Evolutionary conservation across 2,113 vertebrate genomes (phyloP), one percentile per base, ranked within the genome.

Genomic region (Australoheros scitulus): DNA sequence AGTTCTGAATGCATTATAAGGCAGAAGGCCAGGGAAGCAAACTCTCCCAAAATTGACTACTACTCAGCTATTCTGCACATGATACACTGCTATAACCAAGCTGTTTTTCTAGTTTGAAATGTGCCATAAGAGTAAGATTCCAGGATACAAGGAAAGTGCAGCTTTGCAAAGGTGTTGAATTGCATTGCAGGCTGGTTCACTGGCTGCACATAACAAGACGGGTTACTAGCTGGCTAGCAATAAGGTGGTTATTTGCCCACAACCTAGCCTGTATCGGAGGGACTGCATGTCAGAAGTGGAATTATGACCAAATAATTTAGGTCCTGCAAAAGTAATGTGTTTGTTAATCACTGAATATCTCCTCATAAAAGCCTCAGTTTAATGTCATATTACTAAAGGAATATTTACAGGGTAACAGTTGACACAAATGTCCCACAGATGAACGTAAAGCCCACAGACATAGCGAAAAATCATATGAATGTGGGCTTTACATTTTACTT

Each of bases 121-220:
- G 59, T 65, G 76, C 63, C 61, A 80, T 65, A 75, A 79, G 57
- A 74, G 41, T 79, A 32, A 80, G 41, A 70, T 22, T 77, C 64
- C 79, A 58, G 63, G 11, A 8, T 57, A n/a, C 61, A 58, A 60
- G 43, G 43, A 81, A 81, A 87, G 32, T 80, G 34, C 80, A 87
- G 81, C 26, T 5, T 63, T 88, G 77, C 80, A 90, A 80, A 70
- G 83, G 77, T 85, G 57, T 77, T 82, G 81, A 65, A 84, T 74
- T 80, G 77, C 61, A 74, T 43, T 22, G 63, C 68, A 61, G 75
- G 61, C 57, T 47, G 17, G 74, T 81, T 86, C 57, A 86, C 57
- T 84, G 75, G 55, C 68, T 58, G 68, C 41, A 57, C 11, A 63
- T 15, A 76, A 75, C 29, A 60, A 76, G 34, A 81, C 76, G 26